Evolutionary conservation across 2,888 invertebrate species (phyloP).

Genomic region (Allygus modestus): DNA sequence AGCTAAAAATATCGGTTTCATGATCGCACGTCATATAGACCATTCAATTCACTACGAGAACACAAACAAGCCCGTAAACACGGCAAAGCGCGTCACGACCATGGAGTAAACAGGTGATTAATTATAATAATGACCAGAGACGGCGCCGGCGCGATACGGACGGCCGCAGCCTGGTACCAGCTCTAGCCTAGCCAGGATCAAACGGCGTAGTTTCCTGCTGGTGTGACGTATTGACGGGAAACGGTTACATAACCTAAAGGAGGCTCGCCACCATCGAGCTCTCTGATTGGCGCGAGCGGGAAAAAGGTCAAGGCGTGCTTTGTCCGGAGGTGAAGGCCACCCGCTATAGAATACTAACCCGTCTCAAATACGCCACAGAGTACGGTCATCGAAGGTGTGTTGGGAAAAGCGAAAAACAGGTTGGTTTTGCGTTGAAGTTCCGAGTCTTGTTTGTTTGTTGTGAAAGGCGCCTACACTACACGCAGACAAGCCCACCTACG

Average conservation of each 20-base stretch:
- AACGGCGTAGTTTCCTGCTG: slow-evolving; percentile 14
- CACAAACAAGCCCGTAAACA: slow-evolving; percentile 18
- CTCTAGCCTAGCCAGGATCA: slow-evolving; percentile 32
- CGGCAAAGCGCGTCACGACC: not conserved
- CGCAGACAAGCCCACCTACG: not conserved
- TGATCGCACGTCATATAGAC: too few species aligned
- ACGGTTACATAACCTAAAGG: slow-evolving; percentile 12
- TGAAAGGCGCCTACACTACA: not conserved
- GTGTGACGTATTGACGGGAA: slow-evolving; percentile 5
- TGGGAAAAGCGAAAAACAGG: not conserved
- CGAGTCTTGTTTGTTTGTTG: slow-evolving; percentile 16
- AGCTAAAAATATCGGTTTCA: not conserved
- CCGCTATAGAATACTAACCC: not conserved
- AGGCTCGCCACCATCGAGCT: not conserved
- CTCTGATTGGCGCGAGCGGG: slow-evolving; percentile 32
- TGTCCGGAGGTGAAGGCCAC: slow-evolving; percentile 24
- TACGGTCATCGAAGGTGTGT: not conserved
- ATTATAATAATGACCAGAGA: not conserved
- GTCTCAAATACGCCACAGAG: not conserved
- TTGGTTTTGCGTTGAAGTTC: slow-evolving; percentile 17
- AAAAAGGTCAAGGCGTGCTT: slow-evolving; percentile 30
- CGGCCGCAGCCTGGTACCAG: slow-evolving; percentile 5
- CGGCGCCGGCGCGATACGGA: not conserved
- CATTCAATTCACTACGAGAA: not conserved
- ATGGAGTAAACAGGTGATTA: slow-evolving; percentile 28